Conservation (phyloP, 2,797 vertebrate species). For the Podarcis lilfordi region DNA sequence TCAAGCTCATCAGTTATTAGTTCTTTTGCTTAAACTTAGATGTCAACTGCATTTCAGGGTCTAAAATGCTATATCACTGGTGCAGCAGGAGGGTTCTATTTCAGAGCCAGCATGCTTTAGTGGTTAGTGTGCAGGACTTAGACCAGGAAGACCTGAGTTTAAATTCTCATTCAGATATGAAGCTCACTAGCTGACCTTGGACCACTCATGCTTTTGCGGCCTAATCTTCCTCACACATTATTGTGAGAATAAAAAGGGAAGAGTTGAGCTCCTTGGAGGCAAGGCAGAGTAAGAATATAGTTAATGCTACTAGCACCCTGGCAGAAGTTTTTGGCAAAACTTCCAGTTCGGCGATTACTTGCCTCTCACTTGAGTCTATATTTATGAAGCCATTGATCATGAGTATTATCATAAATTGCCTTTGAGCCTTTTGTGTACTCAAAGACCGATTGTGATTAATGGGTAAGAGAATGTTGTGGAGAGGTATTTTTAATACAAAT, state of each 20-base stretch:
- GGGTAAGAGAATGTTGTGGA: neutral
- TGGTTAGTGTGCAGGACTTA: too few species aligned
- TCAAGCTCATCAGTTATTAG: neutral
- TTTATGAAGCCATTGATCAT: neutral
- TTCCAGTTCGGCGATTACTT: neutral
- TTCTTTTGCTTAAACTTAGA: neutral
- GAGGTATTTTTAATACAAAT: neutral
- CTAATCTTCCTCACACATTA: neutral
- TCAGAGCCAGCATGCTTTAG: neutral
- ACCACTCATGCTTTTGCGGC: neutral
- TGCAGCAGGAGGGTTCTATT: neutral
- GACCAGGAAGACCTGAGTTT: neutral
- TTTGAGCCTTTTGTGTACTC: neutral
- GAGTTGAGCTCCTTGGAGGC: neutral
- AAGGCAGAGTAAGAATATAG: neutral
- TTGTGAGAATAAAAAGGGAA: neutral
- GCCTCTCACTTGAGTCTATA: neutral
- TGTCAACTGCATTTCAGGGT: neutral
- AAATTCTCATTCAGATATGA: neutral
- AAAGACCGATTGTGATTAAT: neutral
- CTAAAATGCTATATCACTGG: too few species aligned
- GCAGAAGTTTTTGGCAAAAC: neutral
- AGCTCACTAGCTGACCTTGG: neutral
- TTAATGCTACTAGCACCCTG: neutral
- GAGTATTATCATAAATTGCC: conserved; percentile 3